These are phyloP conservation scores for Ictidomys tridecemlineatus DNA, from an alignment of 2,113 vertebrate species.

Conservation along the genomic window DNA sequence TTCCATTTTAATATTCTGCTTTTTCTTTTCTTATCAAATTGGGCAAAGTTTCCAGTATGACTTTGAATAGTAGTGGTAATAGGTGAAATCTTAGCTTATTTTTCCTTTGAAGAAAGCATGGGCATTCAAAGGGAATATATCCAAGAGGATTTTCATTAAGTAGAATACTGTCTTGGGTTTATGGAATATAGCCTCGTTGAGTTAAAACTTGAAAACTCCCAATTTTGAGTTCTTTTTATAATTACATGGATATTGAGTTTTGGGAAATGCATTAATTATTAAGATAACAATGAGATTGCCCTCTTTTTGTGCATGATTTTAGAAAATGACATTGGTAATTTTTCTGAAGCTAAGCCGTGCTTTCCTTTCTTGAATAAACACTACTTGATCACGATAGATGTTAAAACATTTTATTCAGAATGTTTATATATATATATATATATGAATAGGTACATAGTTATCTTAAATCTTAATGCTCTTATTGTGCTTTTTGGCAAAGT, in stretches of 20 bases:
- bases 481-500: background rate
- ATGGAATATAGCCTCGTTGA: background rate
- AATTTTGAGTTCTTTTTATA: constrained; percentile 23
- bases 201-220: background rate
- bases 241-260: background rate
- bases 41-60: background rate
- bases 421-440: background rate
- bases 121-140: background rate
- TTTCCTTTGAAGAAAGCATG: background rate
- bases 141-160: background rate
- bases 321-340: background rate
- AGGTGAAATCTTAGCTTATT: background rate
- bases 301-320: background rate
- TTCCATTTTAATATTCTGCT: background rate
- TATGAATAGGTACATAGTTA: background rate
- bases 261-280: background rate
- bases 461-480: background rate
- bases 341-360: background rate
- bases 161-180: constrained; percentile 9
- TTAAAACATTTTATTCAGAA: background rate
- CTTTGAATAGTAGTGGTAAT: background rate
- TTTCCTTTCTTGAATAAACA: constrained; percentile 7
- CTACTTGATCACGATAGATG: background rate
- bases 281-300: background rate
- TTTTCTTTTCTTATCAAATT: constrained; percentile 11